Evolutionary conservation across 2,113 vertebrate genomes (phyloP).

Genomic region (Oryctolagus cuniculus): DNA sequence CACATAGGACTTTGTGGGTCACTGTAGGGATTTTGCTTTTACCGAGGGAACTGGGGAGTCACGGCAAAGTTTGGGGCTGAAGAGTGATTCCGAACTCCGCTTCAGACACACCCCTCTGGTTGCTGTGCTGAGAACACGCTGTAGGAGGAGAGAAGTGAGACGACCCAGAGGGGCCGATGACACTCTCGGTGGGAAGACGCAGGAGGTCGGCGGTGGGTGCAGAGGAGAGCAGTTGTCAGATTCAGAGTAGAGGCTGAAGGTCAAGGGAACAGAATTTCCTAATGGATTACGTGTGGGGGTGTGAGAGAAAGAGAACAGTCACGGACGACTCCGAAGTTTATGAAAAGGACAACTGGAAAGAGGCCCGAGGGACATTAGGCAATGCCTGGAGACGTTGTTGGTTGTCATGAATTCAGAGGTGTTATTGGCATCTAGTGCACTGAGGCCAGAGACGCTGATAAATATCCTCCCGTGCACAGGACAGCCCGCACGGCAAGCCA

Average conservation of each 20-base stretch:
- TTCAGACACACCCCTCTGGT: not conserved
- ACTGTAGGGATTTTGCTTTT: not conserved
- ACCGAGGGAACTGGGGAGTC: not conserved
- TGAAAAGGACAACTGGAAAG: not conserved
- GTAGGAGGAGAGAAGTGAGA: not conserved
- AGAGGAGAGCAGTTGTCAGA: not conserved
- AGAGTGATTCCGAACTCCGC: not conserved
- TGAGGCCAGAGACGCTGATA: not conserved
- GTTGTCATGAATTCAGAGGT: not conserved
- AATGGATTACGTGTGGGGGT: not conserved
- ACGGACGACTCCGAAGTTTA: not conserved
- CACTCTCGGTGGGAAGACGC: not conserved
- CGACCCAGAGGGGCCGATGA: fast-evolving
- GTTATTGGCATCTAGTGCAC: not conserved
- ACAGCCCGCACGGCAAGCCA: fast-evolving
- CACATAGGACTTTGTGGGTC: fast-evolving
- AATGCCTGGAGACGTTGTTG: not conserved
- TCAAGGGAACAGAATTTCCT: not conserved
- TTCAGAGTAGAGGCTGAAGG: not conserved
- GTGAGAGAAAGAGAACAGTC: not conserved
- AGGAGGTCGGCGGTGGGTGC: fast-evolving
- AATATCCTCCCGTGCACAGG: fast-evolving
- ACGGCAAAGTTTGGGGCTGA: not conserved
- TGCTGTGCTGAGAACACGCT: not conserved
- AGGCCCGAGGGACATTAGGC: not conserved